Base-by-base conservation (phyloP, 64 coral and sea anemone genomes). In the Dendrophyllia cribrosa region DNA sequence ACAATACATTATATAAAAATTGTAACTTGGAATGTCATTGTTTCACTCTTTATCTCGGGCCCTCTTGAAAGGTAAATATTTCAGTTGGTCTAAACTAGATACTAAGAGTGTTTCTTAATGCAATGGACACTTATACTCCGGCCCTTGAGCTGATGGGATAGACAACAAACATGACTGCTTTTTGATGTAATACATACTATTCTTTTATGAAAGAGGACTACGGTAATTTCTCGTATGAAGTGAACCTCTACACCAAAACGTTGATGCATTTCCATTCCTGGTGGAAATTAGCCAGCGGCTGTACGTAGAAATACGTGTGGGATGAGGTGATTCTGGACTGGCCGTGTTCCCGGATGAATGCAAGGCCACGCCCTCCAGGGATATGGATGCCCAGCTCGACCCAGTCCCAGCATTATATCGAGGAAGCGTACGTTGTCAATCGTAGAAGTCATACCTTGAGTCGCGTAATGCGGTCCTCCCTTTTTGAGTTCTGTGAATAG, bases 281-380 rank as follows among this genome's bases (percentile, higher is more conserved):
- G 61, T 83, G 21, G 79, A 59, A 0, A 66, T 83, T 50, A 44
- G 79, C 26, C 59, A 83, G 79, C 58, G 59, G 59, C 34, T 83
- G 43, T 83, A 83, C 60, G n/a, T 83, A 7, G 44, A 66, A 19
- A n/a, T 25, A 43, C 34, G 60, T 1, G 79, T 83, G 9, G 14
- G 47, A 17, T 66, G 59, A 66, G 79, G 60, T 47, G 79, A 83
- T 22, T 22, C 79, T 10, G 59, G 43, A 7, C 43, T 83, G 58
- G 20, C n/a, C 43, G 0, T 83, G 79, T 83, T 83, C 60, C 79
- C 79, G 26, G 79, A 83, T 20, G 59, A 83, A 66, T 83, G 79
- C 17, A 83, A 83, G 45, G 79, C 79, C 16, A 65, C 79, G 15
- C 60, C 79, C 16, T 83, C 79, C 9, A 17, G 16, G 12, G 79